Evolutionary conservation across 2,113 vertebrate species (phyloP).

Genomic region (Nothoprocta pentlandii): DNA sequence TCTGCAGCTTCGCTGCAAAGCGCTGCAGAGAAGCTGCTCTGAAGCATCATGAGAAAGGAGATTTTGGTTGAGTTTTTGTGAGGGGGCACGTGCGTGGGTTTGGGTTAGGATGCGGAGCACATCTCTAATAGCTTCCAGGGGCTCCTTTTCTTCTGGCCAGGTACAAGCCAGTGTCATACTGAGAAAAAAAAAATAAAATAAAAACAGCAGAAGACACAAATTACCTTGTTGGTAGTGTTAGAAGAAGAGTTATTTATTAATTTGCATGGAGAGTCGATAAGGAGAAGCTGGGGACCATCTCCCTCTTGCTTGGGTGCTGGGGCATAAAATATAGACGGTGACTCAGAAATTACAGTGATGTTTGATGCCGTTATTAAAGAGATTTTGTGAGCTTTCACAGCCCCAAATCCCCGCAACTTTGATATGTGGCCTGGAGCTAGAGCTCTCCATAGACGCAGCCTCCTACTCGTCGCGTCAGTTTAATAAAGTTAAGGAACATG

Average conservation of each 20-base stretch:
- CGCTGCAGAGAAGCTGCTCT: background rate
- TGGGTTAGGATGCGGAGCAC: conserved; percentile 40
- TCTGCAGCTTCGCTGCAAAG: background rate
- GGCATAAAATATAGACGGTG: conserved; percentile 35
- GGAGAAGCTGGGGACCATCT: background rate
- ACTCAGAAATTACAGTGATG: background rate
- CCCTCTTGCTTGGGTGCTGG: background rate
- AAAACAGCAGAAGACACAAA: conserved; percentile 16
- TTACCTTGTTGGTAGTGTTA: conserved; percentile 12
- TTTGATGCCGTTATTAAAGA: conserved; percentile 47
- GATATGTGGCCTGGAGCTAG: conserved; percentile 29
- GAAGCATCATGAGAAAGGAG: background rate
- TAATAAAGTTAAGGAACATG: conserved; percentile 7
- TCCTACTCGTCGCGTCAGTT: conserved; percentile 35
- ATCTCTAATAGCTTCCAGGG: conserved; percentile 23
- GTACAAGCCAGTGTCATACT: background rate
- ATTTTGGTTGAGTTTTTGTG: background rate
- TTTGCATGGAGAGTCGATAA: background rate
- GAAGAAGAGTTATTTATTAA: background rate
- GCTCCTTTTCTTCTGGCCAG: conserved; percentile 19
- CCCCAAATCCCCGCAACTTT: conserved; percentile 15
- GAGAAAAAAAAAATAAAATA: background rate
- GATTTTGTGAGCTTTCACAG: conserved; percentile 51
- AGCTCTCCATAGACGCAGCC: background rate
- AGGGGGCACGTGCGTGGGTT: conserved; percentile 32